Base-by-base conservation (phyloP, 2,797 vertebrate genomes). In the Trichosurus vulpecula region DNA sequence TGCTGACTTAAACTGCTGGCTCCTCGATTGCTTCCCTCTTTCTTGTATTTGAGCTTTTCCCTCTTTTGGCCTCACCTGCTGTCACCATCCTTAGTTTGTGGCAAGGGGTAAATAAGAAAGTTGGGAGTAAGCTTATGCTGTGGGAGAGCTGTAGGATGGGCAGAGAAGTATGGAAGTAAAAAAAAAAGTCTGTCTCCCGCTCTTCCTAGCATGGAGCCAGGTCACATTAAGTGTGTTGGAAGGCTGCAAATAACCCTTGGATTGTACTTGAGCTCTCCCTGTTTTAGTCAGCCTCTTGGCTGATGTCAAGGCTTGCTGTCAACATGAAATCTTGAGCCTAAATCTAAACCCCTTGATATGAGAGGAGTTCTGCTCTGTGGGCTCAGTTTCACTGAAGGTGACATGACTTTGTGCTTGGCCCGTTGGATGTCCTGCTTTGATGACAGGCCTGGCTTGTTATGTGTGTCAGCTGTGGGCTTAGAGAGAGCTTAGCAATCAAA, bases 51-150 rank as follows among this genome's bases (percentile, higher is more conserved):
- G 92, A 35, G 6, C 81, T 91, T 0, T 95, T 96, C 95, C 90
- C 92, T 90, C 31, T 96, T 91, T 97, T 95, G 96, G 52, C 53
- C 91, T 14, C 30, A 96, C 98, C 94, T 96, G 31, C 90, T 97
- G 95, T 97, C 95, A 96, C 93, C 97, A 90, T 97, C 93, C 53
- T 96, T 98, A 95, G 97, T 95, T 98, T 98, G 90, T 96, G 96
- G 97, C 87, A 97, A 95, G 96, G 2, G 92, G 94, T 74, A 98
- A 98, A 95, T 96, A 94, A 35, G 97, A 98, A 90, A 54, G 97
- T 10, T 6, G 47, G 9, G 41, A 97, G 92, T 92, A 94, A 95
- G 94, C 95, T 96, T 97, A 91, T 0, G 2, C 92, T 30, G 1
- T 96, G 56, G 92, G 66, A 97, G 95, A 98, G 91, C 41, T 98